A percentile compares a stretch with the other conserved stretches of the same genome.
These are phyloP conservation scores for Hemicordylus capensis DNA, from an alignment of 2,113 vertebrate genomes.

Conservation along the genomic window DNA sequence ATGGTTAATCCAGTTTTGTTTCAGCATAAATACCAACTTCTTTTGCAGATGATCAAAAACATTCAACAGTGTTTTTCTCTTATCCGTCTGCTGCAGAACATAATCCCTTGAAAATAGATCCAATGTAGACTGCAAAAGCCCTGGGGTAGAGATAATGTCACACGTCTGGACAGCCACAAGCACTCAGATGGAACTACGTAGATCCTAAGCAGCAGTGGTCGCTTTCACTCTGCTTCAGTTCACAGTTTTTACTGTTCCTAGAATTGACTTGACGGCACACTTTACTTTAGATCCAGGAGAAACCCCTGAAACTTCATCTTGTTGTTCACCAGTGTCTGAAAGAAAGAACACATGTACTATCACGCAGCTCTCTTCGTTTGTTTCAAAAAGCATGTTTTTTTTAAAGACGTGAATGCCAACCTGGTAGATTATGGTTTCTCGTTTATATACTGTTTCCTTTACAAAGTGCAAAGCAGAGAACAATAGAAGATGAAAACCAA, in stretches of 20 bases:
- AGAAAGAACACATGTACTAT: constrained; percentile 58
- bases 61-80: constrained; percentile 25
- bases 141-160: neutral
- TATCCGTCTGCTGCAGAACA: constrained; percentile 73
- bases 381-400: constrained; percentile 7
- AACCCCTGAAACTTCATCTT: constrained; percentile 64
- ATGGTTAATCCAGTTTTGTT: constrained; percentile 84
- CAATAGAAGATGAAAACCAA: neutral
- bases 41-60: constrained; percentile 33
- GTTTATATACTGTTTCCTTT: neutral
- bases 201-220: constrained; percentile 35
- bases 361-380: constrained; percentile 26
- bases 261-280: too few species aligned
- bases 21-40: constrained; percentile 79
- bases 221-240: constrained; percentile 63
- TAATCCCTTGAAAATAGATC: constrained; percentile 61
- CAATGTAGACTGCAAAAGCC: constrained; percentile 40
- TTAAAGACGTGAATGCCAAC: neutral
- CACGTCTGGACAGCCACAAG: neutral
- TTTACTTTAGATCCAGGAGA: too few species aligned
- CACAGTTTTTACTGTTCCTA: constrained; percentile 61
- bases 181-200: neutral
- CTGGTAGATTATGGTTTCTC: neutral
- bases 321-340: constrained; percentile 67
- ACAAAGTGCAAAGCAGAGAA: neutral